Conservation (phyloP, 2,888 invertebrate species). For the Campoplex nolae region DNA sequence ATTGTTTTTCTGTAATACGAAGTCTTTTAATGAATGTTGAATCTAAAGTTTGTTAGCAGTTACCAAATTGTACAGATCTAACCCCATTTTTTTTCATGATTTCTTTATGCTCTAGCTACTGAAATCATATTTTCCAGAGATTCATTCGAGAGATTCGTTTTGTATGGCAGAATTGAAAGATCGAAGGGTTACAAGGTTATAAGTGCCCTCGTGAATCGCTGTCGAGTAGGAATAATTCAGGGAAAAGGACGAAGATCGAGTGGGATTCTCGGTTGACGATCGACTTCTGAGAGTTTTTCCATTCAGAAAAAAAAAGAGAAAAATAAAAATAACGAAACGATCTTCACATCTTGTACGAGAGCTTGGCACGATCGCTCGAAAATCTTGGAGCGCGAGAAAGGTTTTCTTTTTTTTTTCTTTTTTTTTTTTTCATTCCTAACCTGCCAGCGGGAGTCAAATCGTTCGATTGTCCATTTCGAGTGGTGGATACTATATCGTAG, state of each 20-base stretch:
- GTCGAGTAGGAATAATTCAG: constrained; percentile 38
- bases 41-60: background rate
- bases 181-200: constrained; percentile 57
- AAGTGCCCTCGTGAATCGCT: constrained; percentile 24
- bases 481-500: constrained; percentile 63
- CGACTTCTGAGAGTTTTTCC: constrained; percentile 1
- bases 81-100: background rate
- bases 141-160: constrained; percentile 22
- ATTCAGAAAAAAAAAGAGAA: constrained; percentile 1
- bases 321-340: background rate
- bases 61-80: background rate
- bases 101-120: background rate
- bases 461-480: constrained; percentile 79
- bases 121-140: background rate
- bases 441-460: constrained; percentile 79
- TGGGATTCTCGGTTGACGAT: constrained; percentile 32
- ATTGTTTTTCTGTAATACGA: background rate
- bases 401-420: constrained; percentile 8
- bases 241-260: constrained; percentile 54
- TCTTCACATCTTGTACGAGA: constrained; percentile 13
- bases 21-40: background rate
- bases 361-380: constrained; percentile 28
- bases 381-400: constrained; percentile 46
- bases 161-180: constrained; percentile 27
- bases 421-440: constrained; percentile 42